Base-by-base conservation (phyloP, 2,888 invertebrate genomes). In the Onchidella celtica region DNA sequence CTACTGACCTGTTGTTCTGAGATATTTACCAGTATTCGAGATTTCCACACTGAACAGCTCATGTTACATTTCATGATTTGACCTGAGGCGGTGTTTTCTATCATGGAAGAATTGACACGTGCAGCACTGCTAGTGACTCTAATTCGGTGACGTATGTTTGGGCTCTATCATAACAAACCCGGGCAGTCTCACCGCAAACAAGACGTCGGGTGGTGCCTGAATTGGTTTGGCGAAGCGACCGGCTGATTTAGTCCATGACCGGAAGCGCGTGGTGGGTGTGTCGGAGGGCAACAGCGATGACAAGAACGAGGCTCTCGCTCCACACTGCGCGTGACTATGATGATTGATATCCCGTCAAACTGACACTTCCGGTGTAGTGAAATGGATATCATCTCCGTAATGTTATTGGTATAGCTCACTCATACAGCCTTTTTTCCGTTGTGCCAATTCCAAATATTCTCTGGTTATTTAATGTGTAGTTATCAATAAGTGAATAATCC, bases 241-340 rank as follows among this genome's bases (percentile, higher is more conserved):
- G n/a, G 65, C 38, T 65, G 65, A 65, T 75, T 0, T 40, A 40
- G 34, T 4, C 63, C 75, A 63, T 21, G 75, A 65, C 75, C 75
- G 75, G 75, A 75, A 34, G 36, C 47, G 32, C 47, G 4, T 32
- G 65, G 9, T 14, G 40, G 63, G 63, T n/a, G 55, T 59, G 73
- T 47, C 47, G 17, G 47, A 47, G 47, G 6, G n/a, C n/a, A 17
- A 47, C 9, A 11, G 47, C 47, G 47, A 47, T 6, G 17, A 6
- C 9, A 6, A 47, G 9, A 17, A 17, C 47, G 47, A 47, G 47
- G 6, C 9, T 11, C 17, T 47, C 17, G 6, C 17, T 17, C 17
- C 47, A 47, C 47, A 11, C 9, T 6, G 47, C 47, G 47, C 47
- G 47, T 47, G 47, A 47, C 47, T 17, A 6, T 47, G 9, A 47